Evolutionary conservation across 2,888 invertebrate genomes (phyloP), one percentile per base, ranked within the genome.

Genomic region (Scelioninae gen. 1): DNA sequence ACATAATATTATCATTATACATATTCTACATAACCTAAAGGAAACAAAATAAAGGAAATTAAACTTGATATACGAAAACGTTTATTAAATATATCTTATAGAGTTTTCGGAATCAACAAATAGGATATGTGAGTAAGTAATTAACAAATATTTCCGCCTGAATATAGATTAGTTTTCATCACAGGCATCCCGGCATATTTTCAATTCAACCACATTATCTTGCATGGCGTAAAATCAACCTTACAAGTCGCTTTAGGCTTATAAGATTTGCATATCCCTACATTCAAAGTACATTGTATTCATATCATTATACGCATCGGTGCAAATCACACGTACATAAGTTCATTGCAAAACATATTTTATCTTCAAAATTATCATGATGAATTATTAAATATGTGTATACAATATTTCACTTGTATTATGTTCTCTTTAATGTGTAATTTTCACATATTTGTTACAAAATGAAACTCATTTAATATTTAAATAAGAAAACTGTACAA

Each of bases 201-300:
- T 62, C 62, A 68, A 75, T 75, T 74, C 62, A 60, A 69, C 49
- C 43, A 63, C 63, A 69, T 63, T 75, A 75, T 45, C 69, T 69
- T 56, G 23, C 29, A 31, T 69, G 69, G 63, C 68, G 62, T 69
- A 72, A 79, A 79, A 79, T 75, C 75, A 75, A 80, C 80, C 72
- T 69, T 13, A 56, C 75, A 62, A 80, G 75, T 80, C 60, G 63
- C 80, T 80, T 75, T 60, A 75, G 80, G 75, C 80, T 80, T 80
- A 80, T 75, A 75, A 68, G 75, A 75, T 75, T 81, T 81, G 81
- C 81, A 81, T 81, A 81, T 71, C 53, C 63, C 58, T 68, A 69
- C 65, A 71, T 81, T 63, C 69, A 71, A 75, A 71, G 75, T 38
- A 75, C 69, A 75, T 75, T 81, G 75, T 75, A 65, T 71, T 65